Percentiles rank a stretch among this genome's conserved stretches.
These are phyloP conservation scores for Caenorhabditis briggsae DNA, from an alignment of 1,140 invertebrate species.

Conservation along the genomic window DNA sequence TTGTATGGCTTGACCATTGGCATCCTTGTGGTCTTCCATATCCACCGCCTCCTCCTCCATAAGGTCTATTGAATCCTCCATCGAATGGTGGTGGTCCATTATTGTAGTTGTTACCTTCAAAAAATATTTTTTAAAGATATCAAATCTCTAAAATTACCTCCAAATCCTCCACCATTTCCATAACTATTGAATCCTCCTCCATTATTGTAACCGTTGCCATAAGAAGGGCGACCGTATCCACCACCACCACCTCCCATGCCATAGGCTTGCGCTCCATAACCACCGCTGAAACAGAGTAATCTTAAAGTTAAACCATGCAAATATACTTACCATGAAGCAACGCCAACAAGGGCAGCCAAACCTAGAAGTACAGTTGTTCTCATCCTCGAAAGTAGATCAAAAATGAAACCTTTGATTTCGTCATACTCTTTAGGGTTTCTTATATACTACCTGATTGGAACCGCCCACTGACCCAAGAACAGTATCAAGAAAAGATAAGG, in stretches of 20 bases:
- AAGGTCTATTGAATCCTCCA: conserved; percentile 25
- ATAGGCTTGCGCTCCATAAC: conserved; percentile 42
- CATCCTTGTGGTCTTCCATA: conserved; percentile 48
- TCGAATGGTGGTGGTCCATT: conserved; percentile 49
- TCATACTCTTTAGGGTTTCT: not conserved
- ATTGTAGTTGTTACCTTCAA: conserved; percentile 22
- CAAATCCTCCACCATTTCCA: conserved; percentile 35
- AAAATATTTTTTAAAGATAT: too few relatives aligned
- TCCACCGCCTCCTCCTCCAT: conserved; percentile 29
- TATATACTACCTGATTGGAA: not conserved
- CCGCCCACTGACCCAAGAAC: conserved; percentile 39
- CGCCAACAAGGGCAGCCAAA: conserved; percentile 26
- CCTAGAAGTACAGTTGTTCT: conserved; percentile 41
- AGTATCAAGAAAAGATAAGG: not conserved
- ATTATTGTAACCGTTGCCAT: conserved; percentile 13
- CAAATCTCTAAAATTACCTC: too few relatives aligned
- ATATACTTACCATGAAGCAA: conserved; percentile 7
- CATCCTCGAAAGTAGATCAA: conserved; percentile 23
- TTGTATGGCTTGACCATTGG: conserved; percentile 48
- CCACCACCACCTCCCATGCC: conserved; percentile 39
- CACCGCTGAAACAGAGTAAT: not conserved
- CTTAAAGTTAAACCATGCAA: not conserved
- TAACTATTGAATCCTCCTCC: conserved; percentile 7
- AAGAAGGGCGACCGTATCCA: conserved; percentile 15
- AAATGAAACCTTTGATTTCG: not conserved